Evolutionary conservation across 2,888 invertebrate genomes (phyloP).

Genomic region (Caenorhabditis sinica): DNA sequence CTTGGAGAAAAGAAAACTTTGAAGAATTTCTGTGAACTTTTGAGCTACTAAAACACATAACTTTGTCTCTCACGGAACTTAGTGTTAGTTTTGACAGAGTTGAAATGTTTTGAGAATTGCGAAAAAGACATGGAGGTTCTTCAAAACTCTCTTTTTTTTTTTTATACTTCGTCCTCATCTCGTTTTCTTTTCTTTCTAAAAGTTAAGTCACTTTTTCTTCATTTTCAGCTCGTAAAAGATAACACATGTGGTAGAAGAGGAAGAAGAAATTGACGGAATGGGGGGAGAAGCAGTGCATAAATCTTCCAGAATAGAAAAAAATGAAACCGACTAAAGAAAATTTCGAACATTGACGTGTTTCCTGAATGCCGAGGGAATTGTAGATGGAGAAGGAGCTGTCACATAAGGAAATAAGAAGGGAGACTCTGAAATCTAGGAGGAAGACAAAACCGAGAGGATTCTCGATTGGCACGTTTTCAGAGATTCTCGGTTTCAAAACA

Average conservation of each 20-base stretch:
- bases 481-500: neutral
- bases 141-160: neutral
- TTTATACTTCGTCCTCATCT: neutral
- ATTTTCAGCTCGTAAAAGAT: slow-evolving; percentile 38
- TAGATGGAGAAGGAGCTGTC: slow-evolving; percentile 41
- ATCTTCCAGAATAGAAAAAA: slow-evolving; percentile 41
- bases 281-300: slow-evolving; percentile 43
- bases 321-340: slow-evolving; percentile 33
- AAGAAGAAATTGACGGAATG: slow-evolving; percentile 9
- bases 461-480: slow-evolving; percentile 10
- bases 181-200: slow-evolving; percentile 2
- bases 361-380: slow-evolving; percentile 45
- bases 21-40: slow-evolving; percentile 40
- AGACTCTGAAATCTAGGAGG: slow-evolving; percentile 9
- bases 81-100: slow-evolving; percentile 39
- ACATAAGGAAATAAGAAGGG: slow-evolving; percentile 50
- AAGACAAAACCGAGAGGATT: neutral
- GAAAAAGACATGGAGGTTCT: slow-evolving; percentile 28
- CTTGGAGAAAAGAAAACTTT: neutral
- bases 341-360: slow-evolving; percentile 46
- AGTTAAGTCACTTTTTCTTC: slow-evolving; percentile 10
- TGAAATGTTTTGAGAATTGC: slow-evolving; percentile 29
- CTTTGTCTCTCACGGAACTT: slow-evolving; percentile 39
- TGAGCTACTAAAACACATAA: slow-evolving; percentile 33
- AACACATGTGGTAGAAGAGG: slow-evolving; percentile 35